Base-by-base conservation (phyloP, 2,888 invertebrate species). In the Aspidiotus rigidus region DNA sequence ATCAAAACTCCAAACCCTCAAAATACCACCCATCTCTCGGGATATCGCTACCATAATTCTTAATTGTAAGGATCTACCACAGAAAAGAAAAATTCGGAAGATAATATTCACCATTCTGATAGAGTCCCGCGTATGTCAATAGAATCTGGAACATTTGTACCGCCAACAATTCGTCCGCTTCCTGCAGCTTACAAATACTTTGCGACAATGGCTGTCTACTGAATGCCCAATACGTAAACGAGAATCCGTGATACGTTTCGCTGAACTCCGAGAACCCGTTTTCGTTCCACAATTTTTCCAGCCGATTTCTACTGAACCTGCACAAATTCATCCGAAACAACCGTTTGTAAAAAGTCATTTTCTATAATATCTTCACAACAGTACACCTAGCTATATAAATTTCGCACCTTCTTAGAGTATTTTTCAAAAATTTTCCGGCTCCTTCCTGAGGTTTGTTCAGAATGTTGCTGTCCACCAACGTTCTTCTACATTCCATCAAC, bases 201-300 rank as follows among this genome's bases (percentile, higher is more conserved):
- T 93, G 93, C 2, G 87, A 84, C 69, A 94, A 80, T 8, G 85
- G 83, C 71, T 87, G 84, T 73, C 93, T 85, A 75, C 89, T 88
- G 80, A 94, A 96, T 56, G 92, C 88, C 95, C 95, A 96, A 80
- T 88, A 93, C 17, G 85, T 86, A 72, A 90, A 86, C 10, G 89
- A 87, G 79, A 89, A 93, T 66, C 90, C 89, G 79, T 92, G 92
- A 79, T 92, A 92, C 56, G 87, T 86, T 79, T 93, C 92, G 17
- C 89, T 88, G 71, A 86, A 85, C 74, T 83, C 84, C 16, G 82
- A 78, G n/a, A 80, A 79, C 5, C 85, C 84, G 75, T 85, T 84
- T 74, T 87, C 86, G 72, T 85, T 83, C 71, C 87, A 80, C 55
- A 88, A 77, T 77, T 89, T 89, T 76, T 93, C 93, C 72, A 92